Percentiles rank a stretch among this genome's conserved stretches.
phyloP scores from a whole-genome alignment of 2,113 vertebrate genomes.

The Esox niger region DNA sequence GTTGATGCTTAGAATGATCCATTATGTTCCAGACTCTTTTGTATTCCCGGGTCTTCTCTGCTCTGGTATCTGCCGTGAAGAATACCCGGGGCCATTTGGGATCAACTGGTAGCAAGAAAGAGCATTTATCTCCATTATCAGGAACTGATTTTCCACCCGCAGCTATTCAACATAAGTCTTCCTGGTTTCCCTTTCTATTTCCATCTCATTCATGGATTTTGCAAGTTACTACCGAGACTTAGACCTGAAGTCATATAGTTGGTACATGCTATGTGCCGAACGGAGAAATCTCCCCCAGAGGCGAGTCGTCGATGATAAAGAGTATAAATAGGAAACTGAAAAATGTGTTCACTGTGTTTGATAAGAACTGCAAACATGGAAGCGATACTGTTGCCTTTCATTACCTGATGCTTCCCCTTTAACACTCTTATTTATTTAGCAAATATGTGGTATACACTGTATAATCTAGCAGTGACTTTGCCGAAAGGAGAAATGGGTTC shows the following conservation, averaged over 20 bases:
- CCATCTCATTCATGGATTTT: background rate
- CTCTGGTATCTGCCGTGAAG: conserved; percentile 32
- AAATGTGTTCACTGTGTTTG: background rate
- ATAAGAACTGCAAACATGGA: background rate
- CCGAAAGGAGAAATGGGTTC: too few species aligned
- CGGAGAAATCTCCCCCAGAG: background rate
- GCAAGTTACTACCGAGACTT: background rate
- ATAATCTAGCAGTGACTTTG: too few species aligned
- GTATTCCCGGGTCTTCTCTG: conserved; percentile 22
- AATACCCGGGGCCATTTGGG: conserved; percentile 26
- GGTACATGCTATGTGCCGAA: background rate
- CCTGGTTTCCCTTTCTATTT: background rate
- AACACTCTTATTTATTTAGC: too few species aligned
- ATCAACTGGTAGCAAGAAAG: conserved; percentile 12
- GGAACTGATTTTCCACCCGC: conserved; percentile 27
- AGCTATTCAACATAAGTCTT: background rate
- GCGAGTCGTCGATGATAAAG: background rate
- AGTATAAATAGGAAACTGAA: background rate
- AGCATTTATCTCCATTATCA: conserved; percentile 46
- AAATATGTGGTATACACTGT: too few species aligned
- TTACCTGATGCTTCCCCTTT: too few species aligned
- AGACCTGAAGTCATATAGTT: background rate
- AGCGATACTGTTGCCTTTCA: background rate
- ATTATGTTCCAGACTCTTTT: conserved; percentile 7
- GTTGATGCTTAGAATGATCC: conserved; percentile 19